Evolutionary conservation across 2,888 invertebrate genomes (phyloP).

Genomic region (Ischnus inquisitorius): DNA sequence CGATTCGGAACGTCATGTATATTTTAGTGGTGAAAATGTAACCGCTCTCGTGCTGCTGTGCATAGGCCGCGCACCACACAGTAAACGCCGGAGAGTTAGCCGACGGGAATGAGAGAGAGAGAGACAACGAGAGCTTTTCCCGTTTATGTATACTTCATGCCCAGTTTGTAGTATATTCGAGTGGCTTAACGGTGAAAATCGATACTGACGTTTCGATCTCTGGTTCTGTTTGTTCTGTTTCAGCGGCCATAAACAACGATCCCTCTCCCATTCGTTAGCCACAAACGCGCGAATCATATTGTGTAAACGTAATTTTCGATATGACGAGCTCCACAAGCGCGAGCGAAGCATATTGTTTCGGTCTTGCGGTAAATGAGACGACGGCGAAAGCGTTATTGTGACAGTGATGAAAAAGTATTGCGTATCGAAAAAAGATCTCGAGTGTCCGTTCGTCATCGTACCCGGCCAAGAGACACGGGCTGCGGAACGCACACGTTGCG

Average conservation of each 20-base stretch:
- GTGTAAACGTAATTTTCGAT: constrained; percentile 41
- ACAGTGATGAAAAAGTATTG: background rate
- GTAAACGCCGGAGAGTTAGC: background rate
- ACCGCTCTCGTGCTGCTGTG: constrained; percentile 14
- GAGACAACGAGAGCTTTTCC: background rate
- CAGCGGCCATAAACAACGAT: constrained; percentile 21
- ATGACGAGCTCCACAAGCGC: background rate
- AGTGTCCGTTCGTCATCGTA: too few species aligned
- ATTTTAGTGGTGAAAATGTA: constrained; percentile 53
- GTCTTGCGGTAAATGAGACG: constrained; percentile 15
- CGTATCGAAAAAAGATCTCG: too few species aligned
- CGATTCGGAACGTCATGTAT: constrained; percentile 53
- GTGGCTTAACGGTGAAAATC: constrained; percentile 40
- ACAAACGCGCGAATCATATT: constrained; percentile 13
- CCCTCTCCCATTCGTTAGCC: constrained; percentile 22
- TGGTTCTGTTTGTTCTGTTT: constrained; percentile 45
- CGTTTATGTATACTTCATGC: constrained; percentile 14
- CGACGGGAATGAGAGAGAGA: background rate
- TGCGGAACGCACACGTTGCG: too few species aligned
- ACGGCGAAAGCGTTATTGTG: background rate
- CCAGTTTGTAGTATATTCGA: constrained; percentile 25
- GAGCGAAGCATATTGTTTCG: background rate
- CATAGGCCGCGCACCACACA: background rate
- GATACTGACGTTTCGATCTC: constrained; percentile 40
- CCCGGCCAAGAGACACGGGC: too few species aligned